Conservation (phyloP, 2,888 invertebrate genomes). For the Hyposoter dolosus region DNA sequence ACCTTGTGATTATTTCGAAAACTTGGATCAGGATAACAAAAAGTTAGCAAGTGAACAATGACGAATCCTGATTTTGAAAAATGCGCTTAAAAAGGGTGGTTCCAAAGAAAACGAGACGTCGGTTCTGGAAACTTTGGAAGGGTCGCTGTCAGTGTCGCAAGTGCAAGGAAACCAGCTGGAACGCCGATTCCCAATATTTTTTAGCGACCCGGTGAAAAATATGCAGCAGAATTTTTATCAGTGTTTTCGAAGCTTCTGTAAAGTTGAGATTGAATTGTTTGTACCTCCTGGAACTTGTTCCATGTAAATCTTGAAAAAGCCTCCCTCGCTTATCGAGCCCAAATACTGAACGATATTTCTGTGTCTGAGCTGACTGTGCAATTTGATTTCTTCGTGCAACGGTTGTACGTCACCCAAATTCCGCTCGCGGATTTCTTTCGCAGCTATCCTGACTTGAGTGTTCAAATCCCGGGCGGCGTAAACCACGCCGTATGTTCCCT, state of each 20-base stretch:
- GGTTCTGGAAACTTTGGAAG: too few relatives aligned
- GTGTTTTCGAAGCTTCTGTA: too few relatives aligned
- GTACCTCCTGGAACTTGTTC: slow-evolving; percentile 98
- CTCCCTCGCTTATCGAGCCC: slow-evolving; percentile 97
- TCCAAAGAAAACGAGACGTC: too few relatives aligned
- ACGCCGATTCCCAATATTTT: too few relatives aligned
- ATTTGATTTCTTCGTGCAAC: slow-evolving; percentile 98
- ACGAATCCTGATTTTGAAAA: not conserved
- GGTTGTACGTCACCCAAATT: slow-evolving; percentile 98
- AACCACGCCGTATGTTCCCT: slow-evolving; percentile 98
- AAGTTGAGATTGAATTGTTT: not conserved
- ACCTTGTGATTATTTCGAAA: not conserved
- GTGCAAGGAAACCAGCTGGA: too few relatives aligned
- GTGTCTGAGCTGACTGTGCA: slow-evolving; percentile 97
- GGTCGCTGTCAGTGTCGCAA: too few relatives aligned
- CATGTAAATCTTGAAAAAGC: slow-evolving; percentile 99
- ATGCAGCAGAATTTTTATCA: too few relatives aligned
- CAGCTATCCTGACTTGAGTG: slow-evolving; percentile 97
- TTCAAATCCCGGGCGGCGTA: slow-evolving; percentile 97
- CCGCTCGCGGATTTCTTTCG: slow-evolving; percentile 99
- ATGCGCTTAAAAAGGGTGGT: too few relatives aligned
- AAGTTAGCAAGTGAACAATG: not conserved
- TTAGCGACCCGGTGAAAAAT: too few relatives aligned
- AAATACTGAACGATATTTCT: slow-evolving; percentile 98
- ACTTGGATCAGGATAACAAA: not conserved